Evolutionary conservation across 2,888 invertebrate species (phyloP).

Genomic region (Cynaeus angustus): DNA sequence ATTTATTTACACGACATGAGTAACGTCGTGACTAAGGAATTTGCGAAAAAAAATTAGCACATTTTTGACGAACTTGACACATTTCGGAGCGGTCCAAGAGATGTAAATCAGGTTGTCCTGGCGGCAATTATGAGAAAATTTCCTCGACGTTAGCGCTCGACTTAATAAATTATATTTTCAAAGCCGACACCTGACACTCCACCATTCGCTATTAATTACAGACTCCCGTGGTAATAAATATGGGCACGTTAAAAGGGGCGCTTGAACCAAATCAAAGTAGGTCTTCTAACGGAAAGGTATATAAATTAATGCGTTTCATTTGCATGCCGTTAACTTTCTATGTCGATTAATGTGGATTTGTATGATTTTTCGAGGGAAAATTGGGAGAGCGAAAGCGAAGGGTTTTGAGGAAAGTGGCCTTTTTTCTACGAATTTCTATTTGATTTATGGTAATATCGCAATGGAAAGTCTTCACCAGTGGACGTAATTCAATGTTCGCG

Average conservation of each 20-base stretch:
- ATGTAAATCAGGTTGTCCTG: constrained; percentile 27
- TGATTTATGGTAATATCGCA: constrained; percentile 32
- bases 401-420: constrained; percentile 27
- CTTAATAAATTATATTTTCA: constrained; percentile 39
- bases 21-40: constrained; percentile 34
- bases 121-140: constrained; percentile 38
- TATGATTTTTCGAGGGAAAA: constrained; percentile 24
- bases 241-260: constrained; percentile 26
- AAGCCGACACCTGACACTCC: constrained; percentile 44
- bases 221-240: constrained; percentile 39
- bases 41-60: constrained; percentile 11
- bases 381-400: constrained; percentile 28
- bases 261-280: constrained; percentile 50
- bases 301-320: constrained; percentile 57
- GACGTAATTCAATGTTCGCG: constrained; percentile 39
- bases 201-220: constrained; percentile 43
- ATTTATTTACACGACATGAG: constrained; percentile 46
- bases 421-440: constrained; percentile 38
- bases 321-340: constrained; percentile 59
- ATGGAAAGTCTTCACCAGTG: constrained; percentile 29
- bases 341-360: constrained; percentile 38
- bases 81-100: constrained; percentile 13
- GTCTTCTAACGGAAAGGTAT: constrained; percentile 57
- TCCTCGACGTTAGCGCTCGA: constrained; percentile 24
- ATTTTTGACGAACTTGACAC: constrained; percentile 21